Conservation (phyloP, 2,888 invertebrate species). For the Notocelia uddmanniana region DNA sequence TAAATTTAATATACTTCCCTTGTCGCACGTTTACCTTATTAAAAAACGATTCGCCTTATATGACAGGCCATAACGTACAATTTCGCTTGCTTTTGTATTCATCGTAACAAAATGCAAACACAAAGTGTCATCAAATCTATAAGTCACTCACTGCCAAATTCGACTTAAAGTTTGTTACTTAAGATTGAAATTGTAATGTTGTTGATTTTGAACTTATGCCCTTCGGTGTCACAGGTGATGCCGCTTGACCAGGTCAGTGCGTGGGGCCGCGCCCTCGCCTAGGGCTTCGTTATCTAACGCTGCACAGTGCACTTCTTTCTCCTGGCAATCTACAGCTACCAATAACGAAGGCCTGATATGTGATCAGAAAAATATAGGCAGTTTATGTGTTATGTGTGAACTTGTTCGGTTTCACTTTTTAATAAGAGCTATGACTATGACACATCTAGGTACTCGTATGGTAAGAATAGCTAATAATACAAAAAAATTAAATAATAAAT, state of each 20-base stretch:
- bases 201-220: neutral
- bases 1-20: conserved; percentile 25
- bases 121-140: neutral
- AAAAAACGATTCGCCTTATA: neutral
- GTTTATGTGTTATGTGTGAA: no score
- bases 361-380: neutral
- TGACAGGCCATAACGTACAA: neutral
- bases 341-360: neutral
- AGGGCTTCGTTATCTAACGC: conserved; percentile 33
- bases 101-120: neutral
- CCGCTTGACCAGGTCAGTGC: conserved; percentile 35
- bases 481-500: no score
- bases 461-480: no score
- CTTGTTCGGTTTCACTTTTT: no score
- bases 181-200: neutral
- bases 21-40: neutral
- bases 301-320: neutral
- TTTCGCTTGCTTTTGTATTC: neutral
- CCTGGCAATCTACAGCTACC: neutral
- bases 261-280: conserved; percentile 27
- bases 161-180: neutral
- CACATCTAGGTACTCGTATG: no score
- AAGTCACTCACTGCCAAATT: neutral
- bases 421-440: no score
- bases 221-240: neutral